phyloP scores from a whole-genome alignment of 2,113 vertebrate genomes.

The Epinephelus fuscoguttatus region DNA sequence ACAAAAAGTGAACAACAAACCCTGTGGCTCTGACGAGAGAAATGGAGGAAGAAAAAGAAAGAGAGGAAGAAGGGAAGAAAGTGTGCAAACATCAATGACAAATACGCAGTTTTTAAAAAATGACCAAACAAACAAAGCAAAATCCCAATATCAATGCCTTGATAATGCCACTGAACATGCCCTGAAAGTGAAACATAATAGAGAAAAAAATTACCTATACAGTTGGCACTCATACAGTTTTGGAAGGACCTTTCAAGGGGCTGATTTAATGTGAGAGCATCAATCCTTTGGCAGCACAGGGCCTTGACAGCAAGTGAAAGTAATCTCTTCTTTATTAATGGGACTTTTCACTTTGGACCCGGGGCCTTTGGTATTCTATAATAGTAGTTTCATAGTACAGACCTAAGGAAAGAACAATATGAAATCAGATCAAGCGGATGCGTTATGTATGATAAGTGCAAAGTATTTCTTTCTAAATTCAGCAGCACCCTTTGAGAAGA shows the following conservation, averaged over 20 bases:
- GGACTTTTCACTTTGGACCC: slow-evolving; percentile 80
- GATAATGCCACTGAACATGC: slow-evolving; percentile 63
- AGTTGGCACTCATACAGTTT: slow-evolving; percentile 67
- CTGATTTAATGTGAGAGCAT: slow-evolving; percentile 80
- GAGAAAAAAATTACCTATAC: slow-evolving; percentile 61
- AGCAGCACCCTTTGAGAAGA: slow-evolving; percentile 29
- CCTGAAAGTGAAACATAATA: slow-evolving; percentile 70
- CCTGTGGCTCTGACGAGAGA: slow-evolving; percentile 66
- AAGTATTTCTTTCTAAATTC: slow-evolving; percentile 56
- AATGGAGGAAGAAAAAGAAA: slow-evolving; percentile 30
- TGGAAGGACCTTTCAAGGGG: slow-evolving; percentile 78
- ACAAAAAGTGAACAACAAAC: slow-evolving; percentile 80
- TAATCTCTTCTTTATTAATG: slow-evolving; percentile 85
- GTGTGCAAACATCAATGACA: slow-evolving; percentile 25
- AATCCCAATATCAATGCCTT: slow-evolving; percentile 59
- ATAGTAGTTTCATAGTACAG: slow-evolving; percentile 71
- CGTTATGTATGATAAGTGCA: slow-evolving; percentile 69
- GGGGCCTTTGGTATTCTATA: slow-evolving; percentile 77
- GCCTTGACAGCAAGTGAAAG: slow-evolving; percentile 78
- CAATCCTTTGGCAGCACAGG: slow-evolving; percentile 75
- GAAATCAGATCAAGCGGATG: slow-evolving; percentile 76
- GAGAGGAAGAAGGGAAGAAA: slow-evolving; percentile 31
- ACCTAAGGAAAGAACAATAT: slow-evolving; percentile 76
- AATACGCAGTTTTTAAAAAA: slow-evolving; percentile 51
- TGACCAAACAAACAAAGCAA: slow-evolving; percentile 49